Evolutionary conservation across 2,797 vertebrate species (phyloP), one percentile per base, ranked within the genome.

Genomic region (Otolemur crassicaudatus): DNA sequence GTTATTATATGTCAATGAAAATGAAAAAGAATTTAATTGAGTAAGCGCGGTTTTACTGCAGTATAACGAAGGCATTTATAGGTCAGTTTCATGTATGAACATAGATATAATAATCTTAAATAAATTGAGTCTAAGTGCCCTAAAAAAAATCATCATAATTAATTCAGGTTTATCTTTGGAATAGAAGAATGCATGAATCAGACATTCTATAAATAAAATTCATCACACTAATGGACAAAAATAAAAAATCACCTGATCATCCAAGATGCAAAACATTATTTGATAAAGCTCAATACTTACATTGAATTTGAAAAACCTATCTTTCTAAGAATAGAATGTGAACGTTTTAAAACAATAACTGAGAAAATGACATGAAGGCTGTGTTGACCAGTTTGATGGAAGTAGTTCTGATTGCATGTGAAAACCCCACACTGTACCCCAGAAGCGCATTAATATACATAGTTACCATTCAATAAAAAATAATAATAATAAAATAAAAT

Each of bases 91-190:
- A 73, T n/a, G 20, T n/a, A 63, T 61, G 56, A 81, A 61, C 43
- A 88, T 63, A 58, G 58, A 53, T 40, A 11, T 72, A 29, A 56
- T 94, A n/a, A 82, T 65, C 31, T 86, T 85, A 69, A 60, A 60
- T 53, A 53, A 53, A 53, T 12, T 53, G 49, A 53, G 49, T 53
- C 49, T 53, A 53, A 79, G 19, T 77, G 25, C 16, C 58, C 12
- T 58, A 77, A 79, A 77, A 77, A 70, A 16, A 49, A 13, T 75
- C 69, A 70, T 79, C 75, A 79, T 60, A 46, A 29, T 92, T 58
- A 92, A 60, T 46, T 86, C 61, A 86, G 23, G 31, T 79, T 92
- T 92, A 92, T 85, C 80, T 37, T 69, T 79, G 73, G 53, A 77
- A 56, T 43, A 37, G 34, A 92, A 86, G 34, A 86, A 69, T 56